Base-by-base conservation (phyloP, 2,797 vertebrate species). In the Menidia menidia region DNA sequence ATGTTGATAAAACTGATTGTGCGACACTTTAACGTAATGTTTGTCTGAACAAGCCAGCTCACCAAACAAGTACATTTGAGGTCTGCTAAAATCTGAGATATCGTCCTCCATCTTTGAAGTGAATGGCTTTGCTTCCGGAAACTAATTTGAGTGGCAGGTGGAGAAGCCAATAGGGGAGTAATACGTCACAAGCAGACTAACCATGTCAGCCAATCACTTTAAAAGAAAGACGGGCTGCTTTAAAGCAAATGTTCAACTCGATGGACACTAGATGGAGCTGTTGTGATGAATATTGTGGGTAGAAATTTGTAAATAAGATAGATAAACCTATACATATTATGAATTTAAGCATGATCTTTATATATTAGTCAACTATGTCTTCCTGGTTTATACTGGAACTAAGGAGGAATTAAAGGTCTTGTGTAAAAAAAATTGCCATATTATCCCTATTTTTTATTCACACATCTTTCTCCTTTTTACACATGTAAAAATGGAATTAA, bases 61-160 rank as follows among this genome's bases (percentile, higher is more conserved):
- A 95, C 94, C 94, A 72, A 95, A 95, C 78, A 95, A 89, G 68
- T 90, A 95, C 92, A 95, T 93, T 59, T 95, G 93, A 44, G 94
- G 93, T 93, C 92, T 90, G 88, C 83, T 92, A 72, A 81, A 50
- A 68, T 93, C 92, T 78, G 91, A 88, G 52, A 89, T 79, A 60
- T 91, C 89, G 81, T 93, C 94, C 87, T 93, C 93, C 94, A 95
- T 95, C 82, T 93, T 93, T 89, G 77, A 55, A 76, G 85, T 76
- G 81, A 74, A 74, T 16, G 68, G 77, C 8, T 41, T 56, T 41
- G 25, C 66, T 82, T 88, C 88, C 89, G 84, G 51, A 62, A 68
- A 85, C 13, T 13, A 43, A 16, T 41, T 57, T 84, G 77, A 90
- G 33, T 6, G 79, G 86, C 81, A 73, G 6, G 0, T n/a, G 0